These are phyloP conservation scores for Festucalex cinctus DNA, from an alignment of 2,113 vertebrate genomes.

Conservation along the genomic window DNA sequence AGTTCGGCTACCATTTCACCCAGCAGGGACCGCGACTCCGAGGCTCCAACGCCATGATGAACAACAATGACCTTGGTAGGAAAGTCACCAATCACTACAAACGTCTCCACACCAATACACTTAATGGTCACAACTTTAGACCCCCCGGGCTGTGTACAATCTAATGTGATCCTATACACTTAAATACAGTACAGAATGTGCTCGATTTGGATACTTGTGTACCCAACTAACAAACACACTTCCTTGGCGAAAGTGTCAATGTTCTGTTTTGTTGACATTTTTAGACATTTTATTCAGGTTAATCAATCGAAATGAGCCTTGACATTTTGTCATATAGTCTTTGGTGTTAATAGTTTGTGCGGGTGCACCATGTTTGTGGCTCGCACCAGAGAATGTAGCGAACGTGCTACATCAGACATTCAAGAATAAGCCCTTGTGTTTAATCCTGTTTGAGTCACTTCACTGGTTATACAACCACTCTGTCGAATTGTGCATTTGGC, in stretches of 20 bases:
- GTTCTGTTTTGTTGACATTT: not conserved
- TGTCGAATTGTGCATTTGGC: slow-evolving; percentile 28
- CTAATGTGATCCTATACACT: not conserved
- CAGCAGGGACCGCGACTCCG: slow-evolving; percentile 95
- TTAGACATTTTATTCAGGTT: not conserved
- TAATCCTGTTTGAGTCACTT: not conserved
- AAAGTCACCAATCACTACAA: not conserved
- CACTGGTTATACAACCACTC: not conserved
- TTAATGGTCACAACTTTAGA: not conserved
- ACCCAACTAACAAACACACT: not conserved
- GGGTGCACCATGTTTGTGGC: not conserved
- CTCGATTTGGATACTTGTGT: too few species aligned
- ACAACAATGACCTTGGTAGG: slow-evolving; percentile 96
- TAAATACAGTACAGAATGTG: not conserved
- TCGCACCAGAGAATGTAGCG: not conserved
- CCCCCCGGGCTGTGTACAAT: not conserved
- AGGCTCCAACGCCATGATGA: slow-evolving; percentile 96
- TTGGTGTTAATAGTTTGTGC: not conserved
- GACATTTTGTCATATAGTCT: not conserved
- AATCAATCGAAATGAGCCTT: not conserved
- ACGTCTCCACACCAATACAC: not conserved
- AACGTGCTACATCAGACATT: not conserved
- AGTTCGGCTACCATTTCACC: slow-evolving; percentile 97
- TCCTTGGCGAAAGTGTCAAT: not conserved
- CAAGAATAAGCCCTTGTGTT: not conserved